Conservation (phyloP, 2,888 invertebrate genomes). For the Diabrotica balteata region DNA sequence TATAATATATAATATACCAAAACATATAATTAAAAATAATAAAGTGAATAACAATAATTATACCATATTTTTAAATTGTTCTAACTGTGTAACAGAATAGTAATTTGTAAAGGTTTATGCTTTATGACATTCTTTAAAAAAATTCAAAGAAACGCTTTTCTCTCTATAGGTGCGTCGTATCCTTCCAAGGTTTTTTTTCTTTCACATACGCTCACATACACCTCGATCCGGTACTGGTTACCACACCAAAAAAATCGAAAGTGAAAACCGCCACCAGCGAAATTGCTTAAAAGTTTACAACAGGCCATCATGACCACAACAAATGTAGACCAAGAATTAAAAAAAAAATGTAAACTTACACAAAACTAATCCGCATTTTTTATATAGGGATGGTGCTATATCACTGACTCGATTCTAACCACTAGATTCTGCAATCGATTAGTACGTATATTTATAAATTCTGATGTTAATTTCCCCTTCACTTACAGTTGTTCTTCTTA, state of each 20-base stretch:
- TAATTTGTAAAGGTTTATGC: not conserved
- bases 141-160: no score
- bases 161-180: not conserved
- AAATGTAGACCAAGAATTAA: constrained; percentile 6
- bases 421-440: constrained; percentile 54
- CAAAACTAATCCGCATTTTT: constrained; percentile 53
- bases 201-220: not conserved
- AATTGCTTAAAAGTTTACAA: constrained; percentile 1
- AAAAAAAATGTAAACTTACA: constrained; percentile 50
- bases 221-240: constrained; percentile 13
- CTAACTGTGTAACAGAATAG: no score
- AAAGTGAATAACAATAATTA: no score
- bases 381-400: constrained; percentile 45
- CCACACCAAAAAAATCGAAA: constrained; percentile 17
- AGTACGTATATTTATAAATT: constrained; percentile 59
- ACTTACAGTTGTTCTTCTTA: constrained; percentile 55
- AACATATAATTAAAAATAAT: no score
- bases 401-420: constrained; percentile 53
- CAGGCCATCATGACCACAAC: not conserved
- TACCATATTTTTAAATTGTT: no score
- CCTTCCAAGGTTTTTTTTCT: not conserved
- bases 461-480: constrained; percentile 58
- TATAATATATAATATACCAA: no score
- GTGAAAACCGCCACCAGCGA: constrained; percentile 7
- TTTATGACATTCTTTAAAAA: no score